phyloP scores from a whole-genome alignment of 1,140 invertebrate genomes.

The Brachionus manjavacas region DNA sequence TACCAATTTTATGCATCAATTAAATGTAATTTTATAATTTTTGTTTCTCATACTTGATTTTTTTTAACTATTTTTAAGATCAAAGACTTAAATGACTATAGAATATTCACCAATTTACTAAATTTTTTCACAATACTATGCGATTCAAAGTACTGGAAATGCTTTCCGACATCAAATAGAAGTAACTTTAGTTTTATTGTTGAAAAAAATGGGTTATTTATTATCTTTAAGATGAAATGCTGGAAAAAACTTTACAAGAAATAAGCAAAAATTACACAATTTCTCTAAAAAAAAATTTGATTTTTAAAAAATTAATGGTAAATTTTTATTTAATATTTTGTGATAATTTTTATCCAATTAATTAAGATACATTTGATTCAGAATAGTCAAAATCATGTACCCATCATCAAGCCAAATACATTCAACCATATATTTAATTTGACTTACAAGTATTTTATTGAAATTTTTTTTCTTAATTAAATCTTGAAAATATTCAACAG shows the following conservation, averaged over 20 bases:
- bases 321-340: background rate
- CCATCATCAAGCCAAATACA: background rate
- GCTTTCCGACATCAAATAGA: background rate
- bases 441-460: background rate
- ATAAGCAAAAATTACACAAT: slow-evolving; percentile 18
- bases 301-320: background rate
- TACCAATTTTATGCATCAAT: background rate
- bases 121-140: background rate
- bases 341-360: background rate
- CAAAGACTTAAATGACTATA: background rate
- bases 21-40: background rate
- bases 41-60: background rate
- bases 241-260: slow-evolving; percentile 21
- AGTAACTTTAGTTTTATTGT: background rate
- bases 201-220: background rate
- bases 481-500: background rate
- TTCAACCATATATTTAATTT: background rate
- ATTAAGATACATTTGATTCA: background rate
- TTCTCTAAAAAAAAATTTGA: background rate
- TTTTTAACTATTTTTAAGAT: background rate
- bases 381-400: background rate
- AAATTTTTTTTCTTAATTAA: background rate
- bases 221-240: slow-evolving; percentile 5
- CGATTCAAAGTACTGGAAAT: slow-evolving; percentile 15
- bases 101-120: background rate